Percentiles rank a stretch among this genome's conserved stretches.
These are phyloP conservation scores for Petrocephalus zakoni DNA, from an alignment of 2,113 vertebrate genomes.

Conservation along the genomic window DNA sequence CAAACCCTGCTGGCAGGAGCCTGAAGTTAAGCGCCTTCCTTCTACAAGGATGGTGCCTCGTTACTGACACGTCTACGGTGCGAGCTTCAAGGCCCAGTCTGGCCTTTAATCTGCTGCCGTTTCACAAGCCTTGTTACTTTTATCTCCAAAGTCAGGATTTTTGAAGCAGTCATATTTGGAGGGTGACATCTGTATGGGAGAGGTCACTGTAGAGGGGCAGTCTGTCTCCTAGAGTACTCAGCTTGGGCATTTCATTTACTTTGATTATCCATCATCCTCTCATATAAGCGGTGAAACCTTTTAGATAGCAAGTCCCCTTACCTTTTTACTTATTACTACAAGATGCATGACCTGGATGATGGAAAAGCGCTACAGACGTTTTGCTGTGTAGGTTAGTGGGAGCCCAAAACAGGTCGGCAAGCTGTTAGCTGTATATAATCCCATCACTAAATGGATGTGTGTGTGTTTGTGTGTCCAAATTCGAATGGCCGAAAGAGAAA, in stretches of 20 bases:
- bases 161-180: not conserved
- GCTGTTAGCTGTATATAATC: not conserved
- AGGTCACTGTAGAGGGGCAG: not conserved
- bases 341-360: not conserved
- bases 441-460: not conserved
- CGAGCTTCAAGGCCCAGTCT: not conserved
- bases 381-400: not conserved
- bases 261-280: not conserved
- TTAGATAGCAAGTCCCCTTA: not conserved
- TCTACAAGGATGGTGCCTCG: not conserved
- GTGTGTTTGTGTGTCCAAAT: not conserved
- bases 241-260: not conserved
- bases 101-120: not conserved
- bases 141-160: not conserved
- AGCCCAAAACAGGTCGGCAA: not conserved
- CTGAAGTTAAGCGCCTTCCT: not conserved
- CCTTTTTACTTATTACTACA: not conserved
- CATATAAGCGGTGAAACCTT: not conserved
- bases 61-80: not conserved
- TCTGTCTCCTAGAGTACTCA: not conserved
- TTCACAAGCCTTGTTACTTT: not conserved
- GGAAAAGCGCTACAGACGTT: not conserved
- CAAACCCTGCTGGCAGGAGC: not conserved
- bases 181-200: not conserved
- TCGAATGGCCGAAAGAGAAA: not conserved